A percentile compares a stretch with the other conserved stretches of the same genome.
Evolutionary conservation across 2,888 invertebrate species (phyloP).

Genomic region (Lapara coniferarum): DNA sequence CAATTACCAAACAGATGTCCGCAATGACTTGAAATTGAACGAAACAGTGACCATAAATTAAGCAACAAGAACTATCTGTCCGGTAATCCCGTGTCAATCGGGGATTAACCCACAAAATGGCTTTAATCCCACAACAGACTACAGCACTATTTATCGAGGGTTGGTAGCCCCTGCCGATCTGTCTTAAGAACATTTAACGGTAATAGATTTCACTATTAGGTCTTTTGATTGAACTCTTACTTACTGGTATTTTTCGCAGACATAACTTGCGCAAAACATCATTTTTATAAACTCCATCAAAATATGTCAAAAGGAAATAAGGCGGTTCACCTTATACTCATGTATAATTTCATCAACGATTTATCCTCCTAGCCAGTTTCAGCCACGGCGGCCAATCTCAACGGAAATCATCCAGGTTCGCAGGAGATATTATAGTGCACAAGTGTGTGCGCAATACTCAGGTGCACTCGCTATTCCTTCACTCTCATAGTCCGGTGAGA

Average conservation of each 20-base stretch:
- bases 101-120: conserved; percentile 69
- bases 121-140: conserved; percentile 64
- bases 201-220: conserved; percentile 40
- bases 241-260: background rate
- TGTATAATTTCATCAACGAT: too few species aligned
- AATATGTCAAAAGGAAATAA: too few species aligned
- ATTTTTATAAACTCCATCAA: too few species aligned
- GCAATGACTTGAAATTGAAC: conserved; percentile 34
- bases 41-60: conserved; percentile 60
- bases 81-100: conserved; percentile 72
- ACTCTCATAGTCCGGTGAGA: too few species aligned
- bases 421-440: too few species aligned
- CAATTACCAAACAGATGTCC: conserved; percentile 37
- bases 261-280: background rate
- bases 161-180: conserved; percentile 58
- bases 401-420: too few species aligned
- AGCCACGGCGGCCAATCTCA: too few species aligned
- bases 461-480: too few species aligned
- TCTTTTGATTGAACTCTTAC: background rate
- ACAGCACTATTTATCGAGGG: conserved; percentile 64
- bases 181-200: conserved; percentile 43
- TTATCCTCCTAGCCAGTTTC: too few species aligned
- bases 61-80: conserved; percentile 57
- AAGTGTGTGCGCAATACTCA: too few species aligned
- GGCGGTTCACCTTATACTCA: too few species aligned